phyloP scores from a whole-genome alignment of 2,888 invertebrate species.

The Anoplius nigerrimus region DNA sequence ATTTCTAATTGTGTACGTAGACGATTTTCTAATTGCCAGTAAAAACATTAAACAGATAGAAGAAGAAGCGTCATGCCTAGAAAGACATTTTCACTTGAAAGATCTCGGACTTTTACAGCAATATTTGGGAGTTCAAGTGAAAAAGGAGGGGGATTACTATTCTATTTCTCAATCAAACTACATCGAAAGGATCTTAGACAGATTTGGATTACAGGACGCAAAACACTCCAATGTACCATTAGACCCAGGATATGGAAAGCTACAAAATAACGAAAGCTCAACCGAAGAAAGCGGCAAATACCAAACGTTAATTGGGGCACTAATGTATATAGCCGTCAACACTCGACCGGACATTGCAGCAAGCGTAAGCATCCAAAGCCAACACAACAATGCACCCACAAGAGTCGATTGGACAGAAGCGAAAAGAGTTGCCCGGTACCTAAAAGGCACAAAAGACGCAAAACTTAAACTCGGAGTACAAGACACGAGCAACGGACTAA shows the following conservation, averaged over 20 bases:
- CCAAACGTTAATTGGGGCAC: conserved; percentile 14
- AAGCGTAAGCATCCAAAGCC: conserved; percentile 52
- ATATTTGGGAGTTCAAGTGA: conserved; percentile 18
- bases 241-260: neutral
- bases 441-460: neutral
- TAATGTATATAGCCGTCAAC: conserved; percentile 16
- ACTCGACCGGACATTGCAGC: conserved; percentile 28
- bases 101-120: conserved; percentile 7
- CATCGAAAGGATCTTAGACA: conserved; percentile 8
- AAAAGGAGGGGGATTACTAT: neutral
- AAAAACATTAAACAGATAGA: neutral
- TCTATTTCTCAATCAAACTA: conserved; percentile 10
- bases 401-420: conserved; percentile 56
- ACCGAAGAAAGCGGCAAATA: conserved; percentile 10
- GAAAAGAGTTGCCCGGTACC: conserved; percentile 51
- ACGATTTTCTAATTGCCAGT: conserved; percentile 11
- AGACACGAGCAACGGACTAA: neutral
- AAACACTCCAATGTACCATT: conserved; percentile 13
- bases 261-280: neutral
- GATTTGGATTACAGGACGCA: conserved; percentile 10
- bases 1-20: conserved; percentile 17
- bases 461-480: neutral
- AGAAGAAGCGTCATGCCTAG: neutral
- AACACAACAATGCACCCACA: conserved; percentile 52
- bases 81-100: conserved; percentile 2